phyloP scores from a whole-genome alignment of 2,888 invertebrate genomes.

The Leucophenga maculata region DNA sequence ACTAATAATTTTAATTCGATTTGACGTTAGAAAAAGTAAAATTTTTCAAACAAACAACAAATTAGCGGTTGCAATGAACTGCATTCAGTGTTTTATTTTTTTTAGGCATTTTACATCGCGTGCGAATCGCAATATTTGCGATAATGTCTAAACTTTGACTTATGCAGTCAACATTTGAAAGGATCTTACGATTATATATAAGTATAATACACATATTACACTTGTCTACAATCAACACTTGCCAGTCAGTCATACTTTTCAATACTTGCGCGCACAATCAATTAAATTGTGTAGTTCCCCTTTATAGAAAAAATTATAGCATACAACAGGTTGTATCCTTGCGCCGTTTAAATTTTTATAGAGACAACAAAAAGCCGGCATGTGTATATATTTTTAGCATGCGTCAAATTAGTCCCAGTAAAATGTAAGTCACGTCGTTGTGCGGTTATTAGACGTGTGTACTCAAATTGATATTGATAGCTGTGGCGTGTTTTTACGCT shows the following conservation, averaged over 20 bases:
- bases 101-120: constrained; percentile 51
- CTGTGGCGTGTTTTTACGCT: not conserved
- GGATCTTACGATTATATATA: not conserved
- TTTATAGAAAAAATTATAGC: constrained; percentile 4
- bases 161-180: constrained; percentile 50
- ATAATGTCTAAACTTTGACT: constrained; percentile 66
- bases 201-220: not conserved
- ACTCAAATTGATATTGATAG: constrained; percentile 18
- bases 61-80: constrained; percentile 17
- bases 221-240: not conserved
- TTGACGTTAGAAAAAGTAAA: not conserved
- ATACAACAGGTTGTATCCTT: constrained; percentile 21
- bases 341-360: constrained; percentile 9
- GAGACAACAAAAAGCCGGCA: not conserved
- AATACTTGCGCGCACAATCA: constrained; percentile 12
- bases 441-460: not conserved
- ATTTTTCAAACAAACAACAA: constrained; percentile 13
- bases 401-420: not conserved
- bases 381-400: constrained; percentile 3
- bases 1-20: constrained; percentile 15
- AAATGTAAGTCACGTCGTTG: constrained; percentile 4
- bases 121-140: constrained; percentile 62
- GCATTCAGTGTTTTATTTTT: too few relatives aligned
- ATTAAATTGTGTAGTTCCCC: constrained; percentile 5
- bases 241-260: not conserved